Percentiles rank a stretch among this genome's conserved stretches.
phyloP scores from a whole-genome alignment of 2,113 vertebrate genomes.

The Mesoclemmys tuberculata region DNA sequence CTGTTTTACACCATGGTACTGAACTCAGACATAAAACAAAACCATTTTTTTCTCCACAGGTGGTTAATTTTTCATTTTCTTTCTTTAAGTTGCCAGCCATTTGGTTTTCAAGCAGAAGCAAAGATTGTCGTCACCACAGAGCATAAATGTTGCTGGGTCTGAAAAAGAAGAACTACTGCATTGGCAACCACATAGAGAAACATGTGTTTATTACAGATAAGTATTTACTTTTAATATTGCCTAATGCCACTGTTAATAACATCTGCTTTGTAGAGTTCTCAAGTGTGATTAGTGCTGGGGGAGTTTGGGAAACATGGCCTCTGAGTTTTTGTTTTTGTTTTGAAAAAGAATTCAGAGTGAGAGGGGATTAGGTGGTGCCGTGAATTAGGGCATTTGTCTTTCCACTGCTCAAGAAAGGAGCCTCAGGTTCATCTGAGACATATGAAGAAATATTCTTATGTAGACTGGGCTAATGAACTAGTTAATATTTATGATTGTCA shows the following conservation, averaged over 20 bases:
- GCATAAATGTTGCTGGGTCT: background rate
- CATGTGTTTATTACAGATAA: background rate
- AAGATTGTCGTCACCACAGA: background rate
- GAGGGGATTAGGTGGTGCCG: background rate
- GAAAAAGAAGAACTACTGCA: background rate
- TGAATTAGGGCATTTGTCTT: background rate
- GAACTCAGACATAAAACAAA: slow-evolving; percentile 7
- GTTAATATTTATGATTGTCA: background rate
- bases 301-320: background rate
- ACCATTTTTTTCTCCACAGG: background rate
- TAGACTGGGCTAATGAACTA: background rate
- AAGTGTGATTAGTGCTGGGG: background rate
- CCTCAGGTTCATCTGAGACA: background rate
- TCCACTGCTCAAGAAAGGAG: background rate
- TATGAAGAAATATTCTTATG: background rate
- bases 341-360: background rate
- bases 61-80: slow-evolving; percentile 20
- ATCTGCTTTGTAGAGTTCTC: background rate
- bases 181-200: background rate
- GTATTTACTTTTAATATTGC: background rate
- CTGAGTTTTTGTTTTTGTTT: background rate
- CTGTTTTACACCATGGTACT: background rate
- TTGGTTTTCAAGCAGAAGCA: background rate
- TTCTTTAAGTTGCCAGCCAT: background rate
- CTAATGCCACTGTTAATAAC: background rate